Base-by-base conservation (phyloP, 2,888 invertebrate species). In the Melieria crassipennis region DNA sequence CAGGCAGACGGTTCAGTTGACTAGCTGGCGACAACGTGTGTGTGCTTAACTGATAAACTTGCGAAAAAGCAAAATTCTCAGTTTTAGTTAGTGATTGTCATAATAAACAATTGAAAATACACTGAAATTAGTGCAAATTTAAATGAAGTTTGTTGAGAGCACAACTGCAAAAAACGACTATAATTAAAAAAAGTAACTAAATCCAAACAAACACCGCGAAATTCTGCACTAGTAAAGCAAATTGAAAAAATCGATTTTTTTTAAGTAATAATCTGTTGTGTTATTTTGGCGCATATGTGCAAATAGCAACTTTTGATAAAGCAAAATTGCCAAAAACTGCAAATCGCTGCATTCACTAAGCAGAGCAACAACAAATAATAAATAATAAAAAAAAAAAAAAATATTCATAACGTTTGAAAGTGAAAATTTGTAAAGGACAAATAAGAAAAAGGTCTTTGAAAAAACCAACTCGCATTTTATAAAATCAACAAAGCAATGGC, bases 401-500 rank as follows among this genome's bases (percentile, higher is more conserved):
- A 30, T 30, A 30, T 30, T 30, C 30, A 30, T 30, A 30, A 30
- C 30, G 30, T 30, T 30, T 30, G 30, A 30, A 30, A 30, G 30
- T 30, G 30, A 30, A 30, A 30, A 30, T 30, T 30, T 30, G 30
- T 30, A 30, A 30, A 30, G 3, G 30, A 30, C 1, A 30, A 30
- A 30, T 30, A 30, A 52, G 7, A 52, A 52, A 13, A 50, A 52
- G 52, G 52, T 52, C 11, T 13, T 11, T n/a, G 13, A 7, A 11
- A 9, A 9, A 52, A 4, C 13, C n/a, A 9, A 52, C 5, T 52
- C 7, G 1, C 5, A 52, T 4, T 52, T 52, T 52, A 5, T 52
- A 52, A 30, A 57, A 57, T 57, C 11, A 5, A 6, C 52, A 52
- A 4, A 72, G 30, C n/a, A 62, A 77, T 77, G 77, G 66, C 69